Evolutionary conservation across 53 echinoderm and acorn worm genomes (phyloP), one percentile per base, ranked within the genome.

Genomic region (Luidia sarsii): DNA sequence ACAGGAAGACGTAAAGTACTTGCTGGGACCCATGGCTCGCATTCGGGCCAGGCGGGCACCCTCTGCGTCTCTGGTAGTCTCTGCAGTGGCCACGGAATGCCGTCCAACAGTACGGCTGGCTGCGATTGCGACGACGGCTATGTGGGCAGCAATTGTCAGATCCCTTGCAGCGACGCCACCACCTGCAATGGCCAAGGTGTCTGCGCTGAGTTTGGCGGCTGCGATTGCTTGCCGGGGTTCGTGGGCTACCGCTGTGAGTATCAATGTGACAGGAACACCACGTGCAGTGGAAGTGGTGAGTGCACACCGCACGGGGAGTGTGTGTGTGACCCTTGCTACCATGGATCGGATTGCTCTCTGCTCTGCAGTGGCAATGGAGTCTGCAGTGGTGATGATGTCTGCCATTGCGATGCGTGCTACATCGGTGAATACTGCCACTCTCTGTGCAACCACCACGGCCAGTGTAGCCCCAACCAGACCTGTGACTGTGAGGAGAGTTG

Each of bases 171-270:
- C 66, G 70, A 70, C n/a, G 65, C 53, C n/a, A 27, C 37, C 16
- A 71, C 72, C 11, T 94, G 94, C 64, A 94, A 86, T 66, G 88
- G 79, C 9, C 77, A 83, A 72, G 94, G 94, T 10, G 19, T 29
- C 1, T 94, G 94, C 52, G 43, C 88, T 0, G 72, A 86, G 9
- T 60, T 69, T 37, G 94, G 94, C 51, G 89, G 90, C 35, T 94
- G 94, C 34, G 46, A 50, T 3, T 94, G 94, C 80, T 60, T 86
- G 20, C 28, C 19, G 11, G 94, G 94, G 2, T 94, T 66, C 83
- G 94, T 91, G 11, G 94, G 94, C 13, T 91, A 89, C 48, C 79
- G 83, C 82, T 94, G 94, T 56, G 94, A 94, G 69, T 75, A 91
- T 70, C 82, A 45, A 50, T 94, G 94, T 50, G 62, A 72, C 22